These are phyloP conservation scores for Fistularia tabacaria DNA, from an alignment of 2,797 vertebrate species.

Conservation along the genomic window DNA sequence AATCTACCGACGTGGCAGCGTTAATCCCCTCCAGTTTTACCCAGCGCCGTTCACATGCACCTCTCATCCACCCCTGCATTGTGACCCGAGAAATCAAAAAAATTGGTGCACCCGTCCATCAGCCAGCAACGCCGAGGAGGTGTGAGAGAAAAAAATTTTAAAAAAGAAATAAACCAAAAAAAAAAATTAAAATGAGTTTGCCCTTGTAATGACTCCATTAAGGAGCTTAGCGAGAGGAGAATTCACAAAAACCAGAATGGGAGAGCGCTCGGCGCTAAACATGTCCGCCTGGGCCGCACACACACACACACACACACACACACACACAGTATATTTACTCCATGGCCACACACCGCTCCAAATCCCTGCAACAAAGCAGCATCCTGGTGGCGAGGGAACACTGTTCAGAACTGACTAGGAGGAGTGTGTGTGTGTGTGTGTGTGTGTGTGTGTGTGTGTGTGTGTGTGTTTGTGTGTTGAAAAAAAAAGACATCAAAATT, in stretches of 20 bases:
- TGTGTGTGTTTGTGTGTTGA: not conserved
- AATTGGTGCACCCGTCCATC: constrained; percentile 18
- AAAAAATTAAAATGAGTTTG: constrained; percentile 49
- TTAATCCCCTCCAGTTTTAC: constrained; percentile 63
- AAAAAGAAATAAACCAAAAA: constrained; percentile 19
- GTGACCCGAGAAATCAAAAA: constrained; percentile 37
- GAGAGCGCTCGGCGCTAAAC: constrained; percentile 20
- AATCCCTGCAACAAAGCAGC: constrained; percentile 9
- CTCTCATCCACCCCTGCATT: constrained; percentile 43
- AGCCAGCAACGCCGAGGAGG: constrained; percentile 50
- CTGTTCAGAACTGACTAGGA: constrained; percentile 1
- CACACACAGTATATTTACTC: not conserved
- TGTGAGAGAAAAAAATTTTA: not conserved
- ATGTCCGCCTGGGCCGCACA: constrained; percentile 12
- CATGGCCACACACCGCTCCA: not conserved
- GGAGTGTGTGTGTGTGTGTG: too few species aligned
- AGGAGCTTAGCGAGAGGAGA: constrained; percentile 62
- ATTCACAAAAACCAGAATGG: constrained; percentile 51
- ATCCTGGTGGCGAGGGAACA: not conserved
- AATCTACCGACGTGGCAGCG: constrained; percentile 63
- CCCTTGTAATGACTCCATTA: constrained; percentile 65
- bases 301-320: not conserved
- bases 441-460: too few species aligned
- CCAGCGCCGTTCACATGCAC: constrained; percentile 38
- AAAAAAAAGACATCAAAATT: constrained; percentile 40